These are phyloP conservation scores for Esperia sulphurella DNA, from an alignment of 2,888 invertebrate genomes.

Conservation along the genomic window DNA sequence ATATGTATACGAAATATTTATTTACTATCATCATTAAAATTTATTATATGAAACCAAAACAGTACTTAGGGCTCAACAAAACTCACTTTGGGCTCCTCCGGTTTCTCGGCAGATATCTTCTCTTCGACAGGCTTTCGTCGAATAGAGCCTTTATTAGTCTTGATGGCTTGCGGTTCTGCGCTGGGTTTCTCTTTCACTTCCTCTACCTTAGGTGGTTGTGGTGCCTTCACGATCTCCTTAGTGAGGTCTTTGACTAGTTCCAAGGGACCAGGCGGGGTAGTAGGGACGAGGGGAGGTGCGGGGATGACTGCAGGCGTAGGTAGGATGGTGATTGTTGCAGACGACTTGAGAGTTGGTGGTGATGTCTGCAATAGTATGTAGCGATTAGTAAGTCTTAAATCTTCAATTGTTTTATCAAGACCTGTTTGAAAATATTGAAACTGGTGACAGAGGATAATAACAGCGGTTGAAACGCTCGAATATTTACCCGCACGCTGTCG, in stretches of 20 bases:
- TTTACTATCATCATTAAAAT: too few relatives aligned
- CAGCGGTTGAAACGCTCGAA: too few relatives aligned
- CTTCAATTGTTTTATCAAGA: too few relatives aligned
- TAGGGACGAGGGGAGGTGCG: neutral
- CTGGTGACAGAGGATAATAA: too few relatives aligned
- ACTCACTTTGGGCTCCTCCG: constrained; percentile 52
- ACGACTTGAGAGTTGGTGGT: constrained; percentile 57
- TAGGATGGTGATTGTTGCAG: constrained; percentile 66
- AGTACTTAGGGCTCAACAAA: neutral
- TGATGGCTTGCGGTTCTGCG: constrained; percentile 40
- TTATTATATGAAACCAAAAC: too few relatives aligned
- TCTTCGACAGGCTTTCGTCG: constrained; percentile 46
- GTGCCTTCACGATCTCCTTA: constrained; percentile 21
- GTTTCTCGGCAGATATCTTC: constrained; percentile 41
- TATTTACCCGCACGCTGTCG: too few relatives aligned
- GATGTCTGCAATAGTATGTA: constrained; percentile 21
- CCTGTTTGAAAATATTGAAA: too few relatives aligned
- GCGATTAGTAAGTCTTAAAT: too few relatives aligned
- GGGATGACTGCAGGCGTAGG: constrained; percentile 23
- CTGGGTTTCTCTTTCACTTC: constrained; percentile 40
- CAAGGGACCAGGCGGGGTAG: constrained; percentile 12
- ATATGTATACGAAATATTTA: too few relatives aligned
- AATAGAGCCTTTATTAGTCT: constrained; percentile 43
- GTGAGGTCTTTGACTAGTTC: constrained; percentile 44
- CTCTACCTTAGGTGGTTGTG: constrained; percentile 39